Evolutionary conservation across 2,888 invertebrate species (phyloP), one percentile per base, ranked within the genome.

Genomic region (Amphipoea lucens): DNA sequence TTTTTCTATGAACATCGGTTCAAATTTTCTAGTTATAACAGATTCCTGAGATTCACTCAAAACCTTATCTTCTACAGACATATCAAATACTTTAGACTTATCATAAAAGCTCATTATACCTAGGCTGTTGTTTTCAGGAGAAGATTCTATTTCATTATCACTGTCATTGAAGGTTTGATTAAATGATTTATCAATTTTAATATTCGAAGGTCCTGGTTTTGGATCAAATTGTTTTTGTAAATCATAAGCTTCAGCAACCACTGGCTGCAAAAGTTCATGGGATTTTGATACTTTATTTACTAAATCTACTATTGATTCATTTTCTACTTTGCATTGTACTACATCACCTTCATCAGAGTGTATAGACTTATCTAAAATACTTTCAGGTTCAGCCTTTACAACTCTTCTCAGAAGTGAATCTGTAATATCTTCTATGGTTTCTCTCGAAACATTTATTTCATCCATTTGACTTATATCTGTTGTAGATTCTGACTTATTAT

Each of bases 21-120:
- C 80, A 69, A 67, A 63, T 2, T 67, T 77, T 72, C 29, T n/a
- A n/a, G 17, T n/a, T 66, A 70, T 66, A 65, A 67, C 14, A 54
- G 40, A 40, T 66, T 74, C 66, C 67, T 77, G 68, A 69, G 62
- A 65, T 68, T 78, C 67, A 48, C 14, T 76, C n/a, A 11, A 3
- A n/a, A 51, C n/a, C 17, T 74, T 72, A 77, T 73, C 79, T 62
- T 94, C 93, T 79, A 91, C 68, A 29, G 96, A 94, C 12, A 91
- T 78, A 90, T 97, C 93, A 89, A 97, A 96, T 65, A 96, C 71
- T 90, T 95, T 96, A 20, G 97, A 96, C 76, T 90, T 92, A 79
- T 96, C 91, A 87, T 97, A 96, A 90, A 96, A 97, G 87, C 96
- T 97, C 85, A 92, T 88, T 81, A 97, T 96, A 45, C 95, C 96